Percentiles rank a stretch among this genome's conserved stretches.
These are phyloP conservation scores for Cheirogaleus major DNA, from an alignment of 2,797 vertebrate genomes.

Conservation along the genomic window DNA sequence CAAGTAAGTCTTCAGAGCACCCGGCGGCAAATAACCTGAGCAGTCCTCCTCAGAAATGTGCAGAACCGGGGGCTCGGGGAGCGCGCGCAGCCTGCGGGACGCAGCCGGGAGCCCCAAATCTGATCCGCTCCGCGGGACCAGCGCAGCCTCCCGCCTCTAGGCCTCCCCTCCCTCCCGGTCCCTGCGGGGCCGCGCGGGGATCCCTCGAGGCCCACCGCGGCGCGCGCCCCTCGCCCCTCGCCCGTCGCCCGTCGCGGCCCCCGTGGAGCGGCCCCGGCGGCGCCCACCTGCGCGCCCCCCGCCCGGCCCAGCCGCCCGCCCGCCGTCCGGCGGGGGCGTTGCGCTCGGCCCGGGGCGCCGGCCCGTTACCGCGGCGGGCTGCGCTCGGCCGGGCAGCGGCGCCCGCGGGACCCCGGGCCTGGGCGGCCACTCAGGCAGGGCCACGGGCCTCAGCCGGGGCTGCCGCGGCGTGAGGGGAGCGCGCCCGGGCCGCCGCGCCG, in stretches of 20 bases:
- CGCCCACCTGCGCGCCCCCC: not conserved
- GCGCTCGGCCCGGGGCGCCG: not conserved
- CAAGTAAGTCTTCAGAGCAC: not conserved
- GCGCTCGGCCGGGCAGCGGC: not conserved
- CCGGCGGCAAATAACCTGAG: not conserved
- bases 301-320: not conserved
- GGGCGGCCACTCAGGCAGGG: constrained; percentile 9
- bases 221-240: not conserved
- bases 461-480: constrained; percentile 55
- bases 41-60: not conserved
- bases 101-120: not conserved
- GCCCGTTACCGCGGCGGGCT: not conserved
- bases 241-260: not conserved
- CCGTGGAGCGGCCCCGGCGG: not conserved
- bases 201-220: not conserved
- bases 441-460: constrained; percentile 51
- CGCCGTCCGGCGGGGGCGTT: not conserved
- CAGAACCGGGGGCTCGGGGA: not conserved
- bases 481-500: constrained; percentile 46
- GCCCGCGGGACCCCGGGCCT: not conserved
- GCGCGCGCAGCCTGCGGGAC: not conserved
- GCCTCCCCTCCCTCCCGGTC: constrained; percentile 25
- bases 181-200: not conserved
- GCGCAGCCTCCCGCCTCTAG: not conserved
- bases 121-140: not conserved